Percentiles rank a stretch among this genome's conserved stretches.
Conservation (phyloP, 1,140 invertebrate species). For the Orius laevigatus region DNA sequence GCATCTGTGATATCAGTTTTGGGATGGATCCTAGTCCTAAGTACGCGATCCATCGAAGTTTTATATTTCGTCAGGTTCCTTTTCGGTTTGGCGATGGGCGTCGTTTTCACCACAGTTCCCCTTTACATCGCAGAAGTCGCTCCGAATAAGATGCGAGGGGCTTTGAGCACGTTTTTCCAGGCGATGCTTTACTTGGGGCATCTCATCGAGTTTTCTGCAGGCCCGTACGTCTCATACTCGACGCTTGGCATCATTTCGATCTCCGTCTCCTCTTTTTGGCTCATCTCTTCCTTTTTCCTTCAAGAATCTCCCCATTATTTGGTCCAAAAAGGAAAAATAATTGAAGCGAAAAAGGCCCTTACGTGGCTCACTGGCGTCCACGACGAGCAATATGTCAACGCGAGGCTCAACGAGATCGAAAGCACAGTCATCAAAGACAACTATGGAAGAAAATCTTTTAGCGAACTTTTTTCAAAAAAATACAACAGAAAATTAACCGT, state of each 20-base stretch:
- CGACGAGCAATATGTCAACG: slow-evolving; percentile 14
- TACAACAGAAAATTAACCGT: slow-evolving; percentile 32
- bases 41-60: background rate
- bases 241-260: slow-evolving; percentile 45
- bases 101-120: slow-evolving; percentile 56
- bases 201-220: slow-evolving; percentile 54
- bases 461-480: slow-evolving; percentile 28
- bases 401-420: slow-evolving; percentile 16
- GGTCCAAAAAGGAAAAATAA: slow-evolving; percentile 36
- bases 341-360: slow-evolving; percentile 44
- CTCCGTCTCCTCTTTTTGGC: slow-evolving; percentile 39
- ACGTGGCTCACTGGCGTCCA: slow-evolving; percentile 39
- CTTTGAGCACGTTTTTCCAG: slow-evolving; percentile 57
- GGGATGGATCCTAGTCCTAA: slow-evolving; percentile 6
- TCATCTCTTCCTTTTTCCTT: slow-evolving; percentile 50
- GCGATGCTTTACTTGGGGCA: slow-evolving; percentile 62
- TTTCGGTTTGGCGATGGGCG: slow-evolving; percentile 49
- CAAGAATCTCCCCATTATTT: slow-evolving; percentile 66
- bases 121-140: slow-evolving; percentile 74
- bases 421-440: slow-evolving; percentile 25
- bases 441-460: slow-evolving; percentile 24
- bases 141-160: slow-evolving; percentile 17
- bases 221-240: slow-evolving; percentile 50
- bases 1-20: background rate
- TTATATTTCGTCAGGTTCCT: slow-evolving; percentile 6